Evolutionary conservation across 2,888 invertebrate genomes (phyloP), one percentile per base, ranked within the genome.

Genomic region (Rhingia rostrata): DNA sequence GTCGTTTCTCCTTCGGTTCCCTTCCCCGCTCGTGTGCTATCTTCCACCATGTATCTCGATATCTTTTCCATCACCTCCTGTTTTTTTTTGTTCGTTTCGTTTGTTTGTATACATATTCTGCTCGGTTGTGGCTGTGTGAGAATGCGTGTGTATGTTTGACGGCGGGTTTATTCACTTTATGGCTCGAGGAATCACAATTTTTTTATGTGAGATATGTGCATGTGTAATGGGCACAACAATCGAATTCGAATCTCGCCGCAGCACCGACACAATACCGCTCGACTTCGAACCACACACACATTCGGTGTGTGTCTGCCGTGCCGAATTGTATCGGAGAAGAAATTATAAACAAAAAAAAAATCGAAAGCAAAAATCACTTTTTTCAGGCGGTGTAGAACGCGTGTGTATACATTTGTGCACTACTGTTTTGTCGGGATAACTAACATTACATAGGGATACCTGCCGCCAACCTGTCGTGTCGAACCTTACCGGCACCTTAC

Each of bases 1-100:
- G 49, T 77, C 64, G 53, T 77, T 49, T 49, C 72, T 63, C 79
- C 60, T 82, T 66, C 45, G 35, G 10, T 45, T 51, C 39, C 37
- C 61, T 22, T 22, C 22, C 22, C 22, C 22, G 22, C 81, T 41
- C 51, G 43, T 61, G 66, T 63, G 61, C 63, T 79, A 83, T 83
- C 83, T 83, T 63, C 37, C 58, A 53, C 73, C 61, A 79, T 83
- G 79, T 79, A 83, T 83, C 79, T 79, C 69, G 79, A 63, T 83
- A 83, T 83, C 83, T 79, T 79, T 83, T 79, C 83, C 73, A 83
- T 83, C 83, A 74, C 61, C 73, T 75, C 43, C 10, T 39, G 35
- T 58, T 51, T 53, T 60, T 39, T 14, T 10, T 32, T 32, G n/a
- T 43, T 22, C 14, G 49, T 33, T 54, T 45, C 41, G 45, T 61